Percentiles rank a stretch among this genome's conserved stretches.
phyloP scores from a whole-genome alignment of 35 echinoderm and acorn worm species.

The Amphiura filiformis region DNA sequence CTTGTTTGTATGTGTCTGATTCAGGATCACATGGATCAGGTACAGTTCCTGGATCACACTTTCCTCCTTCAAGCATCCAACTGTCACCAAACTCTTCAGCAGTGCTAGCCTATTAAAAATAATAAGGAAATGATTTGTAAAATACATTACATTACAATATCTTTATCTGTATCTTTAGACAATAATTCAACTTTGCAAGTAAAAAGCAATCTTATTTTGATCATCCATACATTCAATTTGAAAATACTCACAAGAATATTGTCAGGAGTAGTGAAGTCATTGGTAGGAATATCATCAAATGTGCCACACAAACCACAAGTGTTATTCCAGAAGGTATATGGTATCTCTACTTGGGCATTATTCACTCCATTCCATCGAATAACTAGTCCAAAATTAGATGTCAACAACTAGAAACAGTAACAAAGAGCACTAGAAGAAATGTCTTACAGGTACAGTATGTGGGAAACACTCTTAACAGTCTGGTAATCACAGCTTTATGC shows the following conservation, averaged over 20 bases:
- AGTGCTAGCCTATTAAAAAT: too few species aligned
- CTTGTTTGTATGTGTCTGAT: conserved; percentile 12
- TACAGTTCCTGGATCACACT: conserved; percentile 23
- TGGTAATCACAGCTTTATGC: too few species aligned
- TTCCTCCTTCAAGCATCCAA: conserved; percentile 27
- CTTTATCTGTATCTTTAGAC: too few species aligned
- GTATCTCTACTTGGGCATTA: conserved; percentile 56
- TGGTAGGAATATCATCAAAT: conserved; percentile 51
- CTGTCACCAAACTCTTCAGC: too few species aligned
- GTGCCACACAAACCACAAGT: conserved; percentile 92
- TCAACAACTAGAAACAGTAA: conserved; percentile 47
- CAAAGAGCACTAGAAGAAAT: too few species aligned
- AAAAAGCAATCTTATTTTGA: too few species aligned
- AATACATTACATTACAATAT: too few species aligned
- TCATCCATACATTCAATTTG: too few species aligned
- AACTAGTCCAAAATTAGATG: conserved; percentile 57
- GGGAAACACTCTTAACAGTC: too few species aligned
- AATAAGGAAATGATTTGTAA: too few species aligned
- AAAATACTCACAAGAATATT: conserved; percentile 59
- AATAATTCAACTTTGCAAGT: too few species aligned
- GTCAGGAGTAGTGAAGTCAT: conserved; percentile 62
- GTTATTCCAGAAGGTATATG: conserved; percentile 62
- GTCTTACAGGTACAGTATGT: too few species aligned
- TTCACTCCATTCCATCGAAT: conserved; percentile 60
- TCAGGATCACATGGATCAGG: conserved; percentile 28